Conservation (phyloP, 1,140 invertebrate species). For the Zelostemma sp. region DNA sequence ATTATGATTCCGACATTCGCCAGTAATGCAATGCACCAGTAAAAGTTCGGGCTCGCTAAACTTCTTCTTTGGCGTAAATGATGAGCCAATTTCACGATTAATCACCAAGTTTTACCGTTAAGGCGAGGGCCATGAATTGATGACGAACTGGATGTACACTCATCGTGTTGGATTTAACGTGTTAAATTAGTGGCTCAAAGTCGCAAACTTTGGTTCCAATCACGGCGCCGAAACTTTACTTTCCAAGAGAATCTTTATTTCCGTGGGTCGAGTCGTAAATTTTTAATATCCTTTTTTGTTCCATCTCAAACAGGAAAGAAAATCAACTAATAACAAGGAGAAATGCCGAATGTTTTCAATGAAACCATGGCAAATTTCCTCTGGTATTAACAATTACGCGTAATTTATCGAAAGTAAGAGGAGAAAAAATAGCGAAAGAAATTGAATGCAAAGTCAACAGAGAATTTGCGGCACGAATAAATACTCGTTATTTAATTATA, state of each 20-base stretch:
- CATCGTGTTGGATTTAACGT: conserved; percentile 28
- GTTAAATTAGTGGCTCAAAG: conserved; percentile 41
- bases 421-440: conserved; percentile 7
- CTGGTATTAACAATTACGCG: too few species aligned
- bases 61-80: conserved; percentile 19
- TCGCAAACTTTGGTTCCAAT: conserved; percentile 31
- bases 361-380: too few species aligned
- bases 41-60: conserved; percentile 22
- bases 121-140: conserved; percentile 31
- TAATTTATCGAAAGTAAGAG: conserved; percentile 10
- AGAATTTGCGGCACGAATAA: too few species aligned
- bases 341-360: too few species aligned
- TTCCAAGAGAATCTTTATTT: conserved; percentile 27
- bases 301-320: conserved; percentile 1
- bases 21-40: conserved; percentile 20
- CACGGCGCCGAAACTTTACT: conserved; percentile 24
- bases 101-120: conserved; percentile 36
- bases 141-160: conserved; percentile 38
- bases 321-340: too few species aligned
- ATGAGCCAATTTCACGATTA: conserved; percentile 37
- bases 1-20: neutral
- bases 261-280: neutral
- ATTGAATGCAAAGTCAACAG: conserved; percentile 12
- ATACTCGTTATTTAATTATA: too few species aligned
- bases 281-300: conserved; percentile 2